A percentile compares a stretch with the other conserved stretches of the same genome.
These are phyloP conservation scores for Pterophyllum scalare DNA, from an alignment of 2,113 vertebrate species.

Conservation along the genomic window DNA sequence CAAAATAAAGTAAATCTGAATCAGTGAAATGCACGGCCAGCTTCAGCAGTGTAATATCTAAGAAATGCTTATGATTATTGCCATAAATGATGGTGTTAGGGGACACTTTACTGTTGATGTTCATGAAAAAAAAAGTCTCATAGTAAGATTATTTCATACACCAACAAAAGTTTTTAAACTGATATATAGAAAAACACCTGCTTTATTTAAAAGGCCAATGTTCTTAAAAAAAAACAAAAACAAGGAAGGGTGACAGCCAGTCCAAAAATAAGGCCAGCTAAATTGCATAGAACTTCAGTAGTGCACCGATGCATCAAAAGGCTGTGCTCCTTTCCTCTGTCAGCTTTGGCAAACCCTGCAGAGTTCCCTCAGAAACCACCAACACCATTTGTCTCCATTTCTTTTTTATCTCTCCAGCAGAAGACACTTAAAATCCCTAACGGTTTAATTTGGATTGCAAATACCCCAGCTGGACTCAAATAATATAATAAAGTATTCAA, in stretches of 20 bases:
- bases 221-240: conserved; percentile 28
- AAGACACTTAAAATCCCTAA: conserved; percentile 28
- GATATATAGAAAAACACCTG: conserved; percentile 70
- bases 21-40: not conserved
- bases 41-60: conserved; percentile 32
- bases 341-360: conserved; percentile 58
- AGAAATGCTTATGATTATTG: not conserved
- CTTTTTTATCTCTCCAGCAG: conserved; percentile 59
- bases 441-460: conserved; percentile 28
- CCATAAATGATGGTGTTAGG: conserved; percentile 14
- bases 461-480: conserved; percentile 9
- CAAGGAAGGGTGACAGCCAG: conserved; percentile 55
- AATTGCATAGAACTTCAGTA: conserved; percentile 83
- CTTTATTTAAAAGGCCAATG: conserved; percentile 69
- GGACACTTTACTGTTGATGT: conserved; percentile 44
- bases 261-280: conserved; percentile 76
- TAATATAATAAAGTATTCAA: conserved; percentile 30
- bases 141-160: conserved; percentile 18
- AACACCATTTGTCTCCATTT: conserved; percentile 41
- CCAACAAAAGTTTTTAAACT: conserved; percentile 28
- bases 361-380: conserved; percentile 62
- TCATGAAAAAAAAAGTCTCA: conserved; percentile 33
- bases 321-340: conserved; percentile 74
- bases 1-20: not conserved
- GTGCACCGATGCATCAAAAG: conserved; percentile 69